These are phyloP conservation scores for Pao palembangensis DNA, from an alignment of 2,113 vertebrate species.

Conservation along the genomic window DNA sequence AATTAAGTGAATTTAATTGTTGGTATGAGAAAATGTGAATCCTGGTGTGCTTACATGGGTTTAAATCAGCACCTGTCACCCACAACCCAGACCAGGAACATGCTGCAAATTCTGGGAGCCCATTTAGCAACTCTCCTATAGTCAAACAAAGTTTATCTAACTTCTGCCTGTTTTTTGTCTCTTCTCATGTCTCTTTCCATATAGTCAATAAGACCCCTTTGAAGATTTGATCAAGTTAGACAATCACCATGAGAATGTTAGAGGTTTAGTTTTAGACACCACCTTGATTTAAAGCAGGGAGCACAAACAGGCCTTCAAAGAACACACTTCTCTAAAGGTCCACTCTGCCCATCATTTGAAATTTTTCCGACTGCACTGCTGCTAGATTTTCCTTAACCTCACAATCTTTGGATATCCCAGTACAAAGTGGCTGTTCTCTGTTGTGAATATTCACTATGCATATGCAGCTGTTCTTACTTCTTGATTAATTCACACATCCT, in stretches of 20 bases:
- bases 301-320: too few relatives aligned
- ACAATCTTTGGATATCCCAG: too few relatives aligned
- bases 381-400: too few relatives aligned
- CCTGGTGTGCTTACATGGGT: slow-evolving; percentile 5
- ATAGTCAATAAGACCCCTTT: slow-evolving; percentile 59
- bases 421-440: too few relatives aligned
- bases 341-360: too few relatives aligned
- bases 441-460: too few relatives aligned
- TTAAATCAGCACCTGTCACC: slow-evolving; percentile 37
- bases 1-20: slow-evolving; percentile 43
- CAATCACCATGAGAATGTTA: background rate
- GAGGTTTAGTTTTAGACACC: too few relatives aligned
- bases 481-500: too few relatives aligned
- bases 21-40: slow-evolving; percentile 28
- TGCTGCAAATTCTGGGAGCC: slow-evolving; percentile 40
- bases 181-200: slow-evolving; percentile 63
- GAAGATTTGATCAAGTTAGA: slow-evolving; percentile 34
- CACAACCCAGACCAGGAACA: slow-evolving; percentile 55
- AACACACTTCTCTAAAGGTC: too few relatives aligned
- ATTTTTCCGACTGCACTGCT: too few relatives aligned
- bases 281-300: too few relatives aligned
- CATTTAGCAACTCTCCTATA: slow-evolving; percentile 10
- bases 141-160: slow-evolving; percentile 59
- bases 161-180: slow-evolving; percentile 20
- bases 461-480: too few relatives aligned